Evolutionary conservation across 1,140 invertebrate genomes (phyloP), one percentile per base, ranked within the genome.

Genomic region (Magallana angulata): DNA sequence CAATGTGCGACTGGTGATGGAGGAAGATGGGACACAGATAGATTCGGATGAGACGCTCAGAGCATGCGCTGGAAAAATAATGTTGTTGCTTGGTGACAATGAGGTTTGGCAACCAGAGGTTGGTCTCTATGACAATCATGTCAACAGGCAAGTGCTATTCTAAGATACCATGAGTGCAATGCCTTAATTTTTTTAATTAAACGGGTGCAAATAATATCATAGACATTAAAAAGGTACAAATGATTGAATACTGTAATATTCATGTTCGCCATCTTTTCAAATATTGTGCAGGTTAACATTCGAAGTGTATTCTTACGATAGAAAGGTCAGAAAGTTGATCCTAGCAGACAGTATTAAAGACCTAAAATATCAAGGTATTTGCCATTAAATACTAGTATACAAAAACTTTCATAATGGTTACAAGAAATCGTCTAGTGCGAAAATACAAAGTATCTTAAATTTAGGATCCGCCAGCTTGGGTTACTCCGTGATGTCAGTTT

Each of bases 341-440:
- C 56, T 84, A 30, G 57, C 82, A 3, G 58, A 59, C 59, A 30
- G 30, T 60, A 58, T 84, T 36, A 59, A 59, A 30, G 82, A 84
- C 30, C 30, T 84, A 12, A 84, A 60, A 60, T 48, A 84, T 84
- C 82, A 84, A 84, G 57, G 82, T 84, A 84, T 18, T 30, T 76
- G 30, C 11, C 0, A 12, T 62, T 16, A 62, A 62, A 62, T 62
- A n/a, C n/a, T n/a, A n/a, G n/a, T n/a, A 62, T 62, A 62, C 36
- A 48, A 48, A 2, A 48, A 2, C 36, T 48, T 48, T 5, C 36
- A 48, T 48, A 48, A 2, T 48, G 36, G 36, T 48, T 48, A 2
- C 36, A 48, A 48, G 36, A 48, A 48, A 48, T 48, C 36, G 36
- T 48, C 2, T 48, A 48, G 36, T 48, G 36, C 36, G 36, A 48